Base-by-base conservation (phyloP, 2,797 vertebrate species). In the Numenius phaeopus region DNA sequence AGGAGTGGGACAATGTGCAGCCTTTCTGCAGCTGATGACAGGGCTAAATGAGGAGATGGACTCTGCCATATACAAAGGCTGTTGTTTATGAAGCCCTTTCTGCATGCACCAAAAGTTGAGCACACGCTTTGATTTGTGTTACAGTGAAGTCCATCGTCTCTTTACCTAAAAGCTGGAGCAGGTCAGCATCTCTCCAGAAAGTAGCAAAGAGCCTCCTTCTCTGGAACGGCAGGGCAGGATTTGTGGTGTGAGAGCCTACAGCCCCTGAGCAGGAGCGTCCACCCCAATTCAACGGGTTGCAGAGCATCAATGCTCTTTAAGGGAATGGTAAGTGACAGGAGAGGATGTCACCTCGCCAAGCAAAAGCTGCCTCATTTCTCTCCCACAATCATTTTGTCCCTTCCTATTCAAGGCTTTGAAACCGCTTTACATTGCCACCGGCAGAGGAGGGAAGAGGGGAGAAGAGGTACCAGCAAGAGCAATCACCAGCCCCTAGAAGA, bases 271-370 rank as follows among this genome's bases (percentile, higher is more conserved):
- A 87, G 59, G 14, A 77, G 23, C 1, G 0, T 23, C 72, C 34
- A 24, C 15, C 57, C 21, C 58, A 69, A 58, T 46, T 61, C 14
- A 3, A 27, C 0, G 5, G 52, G 16, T 1, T 50, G 32, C 66
- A 89, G 37, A 49, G 5, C 9, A 1, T 61, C 89, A 66, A 0
- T 5, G 49, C 9, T 89, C 34, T 37, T n/a, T 42, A 82, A 61
- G 18, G 32, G 57, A 82, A 96, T 14, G 11, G 24, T 55, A 87
- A 81, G 65, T 79, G 93, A 92, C 83, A 93, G 86, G 19, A 76
- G 54, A n/a, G 37, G 62, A 77, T 19, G 49, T 77, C 87, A 77
- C 71, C 55, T 72, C 32, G 20, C 19, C 47, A n/a, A 75, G 62
- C 0, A 2, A 76, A 65, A 82, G 64, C 7, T 4, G 22, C 20